Base-by-base conservation (phyloP, 2,113 vertebrate genomes). In the Colaptes auratus region DNA sequence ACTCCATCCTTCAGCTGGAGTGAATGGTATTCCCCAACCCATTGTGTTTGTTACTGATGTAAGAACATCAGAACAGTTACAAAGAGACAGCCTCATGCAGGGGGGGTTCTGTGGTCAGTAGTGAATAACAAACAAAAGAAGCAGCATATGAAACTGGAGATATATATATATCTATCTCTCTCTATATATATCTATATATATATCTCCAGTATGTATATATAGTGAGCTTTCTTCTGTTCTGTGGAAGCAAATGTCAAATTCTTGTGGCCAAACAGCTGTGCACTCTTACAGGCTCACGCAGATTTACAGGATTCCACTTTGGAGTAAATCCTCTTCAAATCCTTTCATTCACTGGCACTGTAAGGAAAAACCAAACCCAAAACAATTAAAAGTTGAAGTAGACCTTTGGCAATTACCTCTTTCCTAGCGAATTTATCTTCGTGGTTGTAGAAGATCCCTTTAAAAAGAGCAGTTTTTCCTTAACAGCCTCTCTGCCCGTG, bases 401-500 rank as follows among this genome's bases (percentile, higher is more conserved):
- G 3, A 6, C 53, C 39, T 89, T 74, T 63, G 77, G 67, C 91
- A 53, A 19, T 84, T 50, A 35, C 28, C 20, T 35, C 66, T 52
- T 78, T 89, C 74, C 25, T 42, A 14, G 13, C 56, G 70, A 63
- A 71, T 64, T 92, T 78, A n/a, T 73, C 35, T 55, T 91, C 6
- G 3, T 8, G 10, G 18, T 19, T 71, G 17, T 52, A 67, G 44
- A 56, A 82, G 21, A 61, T 86, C 16, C 44, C 24, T 72, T 76
- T 67, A 39, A 77, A 81, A 83, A 65, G 35, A 65, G 35, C 23
- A 28, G 10, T 31, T 79, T 90, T 80, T 72, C 0, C 0, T 79
- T 75, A 23, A n/a, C 0, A 24, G 24, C 1, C 8, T 17, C 23
- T 15, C 8, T 44, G 30, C 39, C 20, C 31, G 0, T 33, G 21